Evolutionary conservation across 2,888 invertebrate species (phyloP).

Genomic region (Lucinisca nassula): DNA sequence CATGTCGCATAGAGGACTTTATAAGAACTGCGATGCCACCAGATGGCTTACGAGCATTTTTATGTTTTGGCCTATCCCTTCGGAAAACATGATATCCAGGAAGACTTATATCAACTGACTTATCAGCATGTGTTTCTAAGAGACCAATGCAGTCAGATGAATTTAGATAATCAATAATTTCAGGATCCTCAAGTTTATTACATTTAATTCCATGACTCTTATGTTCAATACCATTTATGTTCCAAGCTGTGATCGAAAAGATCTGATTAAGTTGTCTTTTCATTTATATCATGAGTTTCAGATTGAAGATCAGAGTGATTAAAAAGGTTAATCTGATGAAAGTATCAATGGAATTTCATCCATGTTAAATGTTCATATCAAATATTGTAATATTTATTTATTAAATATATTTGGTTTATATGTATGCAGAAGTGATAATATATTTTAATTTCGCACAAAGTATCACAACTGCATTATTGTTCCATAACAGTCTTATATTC

Average conservation of each 20-base stretch:
- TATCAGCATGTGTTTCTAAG: not conserved
- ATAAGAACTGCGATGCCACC: not conserved
- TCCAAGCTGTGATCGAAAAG: not conserved
- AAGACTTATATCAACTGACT: not conserved
- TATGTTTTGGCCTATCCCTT: not conserved
- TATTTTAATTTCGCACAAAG: not conserved
- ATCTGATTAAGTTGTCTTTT: not conserved
- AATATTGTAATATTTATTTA: not conserved
- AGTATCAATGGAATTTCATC: too few relatives aligned
- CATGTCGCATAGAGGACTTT: not conserved
- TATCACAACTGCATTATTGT: not conserved
- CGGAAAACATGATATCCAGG: not conserved
- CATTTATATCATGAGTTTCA: not conserved
- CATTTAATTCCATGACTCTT: constrained; percentile 6
- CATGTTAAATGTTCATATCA: not conserved
- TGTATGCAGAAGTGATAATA: not conserved
- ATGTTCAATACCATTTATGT: not conserved
- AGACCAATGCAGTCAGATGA: not conserved
- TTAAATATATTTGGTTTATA: not conserved
- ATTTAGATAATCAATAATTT: not conserved
- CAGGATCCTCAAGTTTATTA: not conserved
- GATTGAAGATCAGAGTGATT: not conserved
- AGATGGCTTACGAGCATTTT: not conserved
- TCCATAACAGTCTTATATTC: not conserved
- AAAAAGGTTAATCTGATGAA: not conserved